Evolutionary conservation across 2,113 vertebrate genomes (phyloP).

Genomic region (Labeo rohita): DNA sequence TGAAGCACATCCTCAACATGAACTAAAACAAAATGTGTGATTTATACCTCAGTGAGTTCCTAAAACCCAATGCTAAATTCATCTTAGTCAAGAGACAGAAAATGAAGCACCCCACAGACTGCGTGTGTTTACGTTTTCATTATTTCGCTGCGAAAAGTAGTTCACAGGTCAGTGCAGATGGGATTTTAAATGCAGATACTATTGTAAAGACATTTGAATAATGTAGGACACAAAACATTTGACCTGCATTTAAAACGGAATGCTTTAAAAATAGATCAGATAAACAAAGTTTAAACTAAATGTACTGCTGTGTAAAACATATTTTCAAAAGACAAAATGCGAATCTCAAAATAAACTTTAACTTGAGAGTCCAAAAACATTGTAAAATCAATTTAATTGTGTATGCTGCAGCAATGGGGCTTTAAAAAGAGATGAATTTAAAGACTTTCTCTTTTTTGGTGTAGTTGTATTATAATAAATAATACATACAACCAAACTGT

Average conservation of each 20-base stretch:
- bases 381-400: neutral
- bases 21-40: slow-evolving; percentile 51
- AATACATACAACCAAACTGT: too few relatives aligned
- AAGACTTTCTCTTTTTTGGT: too few relatives aligned
- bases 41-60: slow-evolving; percentile 53
- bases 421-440: neutral
- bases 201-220: slow-evolving; percentile 7
- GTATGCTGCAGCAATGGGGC: neutral
- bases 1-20: slow-evolving; percentile 57
- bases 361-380: neutral
- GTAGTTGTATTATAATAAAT: too few relatives aligned
- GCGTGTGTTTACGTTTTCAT: neutral
- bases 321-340: neutral
- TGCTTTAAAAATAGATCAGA: neutral
- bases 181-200: neutral
- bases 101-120: slow-evolving; percentile 6
- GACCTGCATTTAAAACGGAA: neutral
- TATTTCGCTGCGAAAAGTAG: neutral
- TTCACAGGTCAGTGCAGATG: neutral
- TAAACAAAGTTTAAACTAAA: neutral
- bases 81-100: slow-evolving; percentile 15
- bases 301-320: neutral
- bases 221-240: neutral
- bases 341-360: neutral
- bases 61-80: slow-evolving; percentile 19